Base-by-base conservation (phyloP, 2,888 invertebrate genomes). In the Eueremaeus valkanovi region DNA sequence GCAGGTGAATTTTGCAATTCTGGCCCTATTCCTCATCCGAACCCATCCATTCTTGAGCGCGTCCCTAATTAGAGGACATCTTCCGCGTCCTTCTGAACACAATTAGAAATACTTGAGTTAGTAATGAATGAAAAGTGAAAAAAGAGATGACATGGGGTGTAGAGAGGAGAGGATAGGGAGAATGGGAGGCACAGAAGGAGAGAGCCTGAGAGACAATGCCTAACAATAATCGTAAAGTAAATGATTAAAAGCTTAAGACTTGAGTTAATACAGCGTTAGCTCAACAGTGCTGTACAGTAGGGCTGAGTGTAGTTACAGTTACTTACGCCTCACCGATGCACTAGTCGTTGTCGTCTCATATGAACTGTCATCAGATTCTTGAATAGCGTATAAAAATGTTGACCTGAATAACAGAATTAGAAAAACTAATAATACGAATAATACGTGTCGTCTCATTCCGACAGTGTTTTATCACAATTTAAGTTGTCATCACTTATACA, bases 1-100 rank as follows among this genome's bases (percentile, higher is more conserved):
- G 81, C 92, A 92, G 24, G 82, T 81, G 81, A 87, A 90, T 81
- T 86, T 87, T n/a, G 87, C 86, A 45, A 88, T 84, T 77, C 86
- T 84, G 0, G 87, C 86, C 68, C 85, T 83, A 45, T 85, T 85
- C 42, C 87, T 83, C 11, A 83, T 73, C 0, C 85, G 83, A 6
- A 85, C 84, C 73, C 82, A 82, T 1, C 88, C 89, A 79, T 89
- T 85, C 0, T 80, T 79, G 13, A 88, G 76, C 31, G 74, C 66
- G 29, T 76, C 75, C 1, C 77, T 75, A 21, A 78, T 75, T 61
- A 42, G 58, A 16, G 79, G 78, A 63, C 79, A 79, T 13, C 76
- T 73, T 42, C n/a, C 45, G 9, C 68, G 24, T 40, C 36, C 51
- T 66, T 18, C 55, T 33, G 27, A 24, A 27, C 13, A 66, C 13